Percentiles rank a stretch among this genome's conserved stretches.
These are phyloP conservation scores for Tenodera sinensis DNA, from an alignment of 2,888 invertebrate species.

Conservation along the genomic window DNA sequence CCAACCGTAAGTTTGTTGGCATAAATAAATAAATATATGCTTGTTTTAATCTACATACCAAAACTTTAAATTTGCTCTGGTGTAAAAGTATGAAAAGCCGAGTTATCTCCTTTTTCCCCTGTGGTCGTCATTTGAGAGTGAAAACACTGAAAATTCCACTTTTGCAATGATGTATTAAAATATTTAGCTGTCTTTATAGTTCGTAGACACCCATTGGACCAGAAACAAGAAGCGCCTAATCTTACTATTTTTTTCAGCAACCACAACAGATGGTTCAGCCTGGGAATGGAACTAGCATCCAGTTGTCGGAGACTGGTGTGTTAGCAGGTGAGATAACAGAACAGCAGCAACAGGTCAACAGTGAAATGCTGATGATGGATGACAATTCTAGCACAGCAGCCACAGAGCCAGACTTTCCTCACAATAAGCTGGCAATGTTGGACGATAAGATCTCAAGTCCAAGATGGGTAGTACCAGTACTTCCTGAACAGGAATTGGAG, in stretches of 20 bases:
- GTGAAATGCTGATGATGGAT: conserved; percentile 2
- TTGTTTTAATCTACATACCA: too few relatives aligned
- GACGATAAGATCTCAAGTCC: conserved; percentile 96
- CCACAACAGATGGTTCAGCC: conserved; percentile 16
- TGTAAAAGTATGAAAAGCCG: too few relatives aligned
- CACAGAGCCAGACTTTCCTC: conserved; percentile 73
- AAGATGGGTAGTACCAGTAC: conserved; percentile 95
- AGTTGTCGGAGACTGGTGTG: conserved; percentile 37
- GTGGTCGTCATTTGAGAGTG: too few relatives aligned
- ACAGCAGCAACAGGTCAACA: conserved; percentile 2
- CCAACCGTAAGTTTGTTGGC: too few relatives aligned
- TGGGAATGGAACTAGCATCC: conserved; percentile 10
- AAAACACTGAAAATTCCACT: too few relatives aligned
- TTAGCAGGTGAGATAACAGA: conserved; percentile 41
- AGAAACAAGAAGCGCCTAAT: too few relatives aligned
- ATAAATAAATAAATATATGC: too few relatives aligned
- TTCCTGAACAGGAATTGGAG: conserved; percentile 94
- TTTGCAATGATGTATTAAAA: too few relatives aligned
- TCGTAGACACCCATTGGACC: too few relatives aligned
- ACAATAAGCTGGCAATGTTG: conserved; percentile 78
- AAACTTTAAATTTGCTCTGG: too few relatives aligned
- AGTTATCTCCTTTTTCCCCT: too few relatives aligned
- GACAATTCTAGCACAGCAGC: conserved; percentile 33
- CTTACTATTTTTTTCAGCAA: not conserved
- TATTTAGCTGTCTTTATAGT: too few relatives aligned